Evolutionary conservation across 2,113 vertebrate species (phyloP).

Genomic region (Geococcyx californianus): DNA sequence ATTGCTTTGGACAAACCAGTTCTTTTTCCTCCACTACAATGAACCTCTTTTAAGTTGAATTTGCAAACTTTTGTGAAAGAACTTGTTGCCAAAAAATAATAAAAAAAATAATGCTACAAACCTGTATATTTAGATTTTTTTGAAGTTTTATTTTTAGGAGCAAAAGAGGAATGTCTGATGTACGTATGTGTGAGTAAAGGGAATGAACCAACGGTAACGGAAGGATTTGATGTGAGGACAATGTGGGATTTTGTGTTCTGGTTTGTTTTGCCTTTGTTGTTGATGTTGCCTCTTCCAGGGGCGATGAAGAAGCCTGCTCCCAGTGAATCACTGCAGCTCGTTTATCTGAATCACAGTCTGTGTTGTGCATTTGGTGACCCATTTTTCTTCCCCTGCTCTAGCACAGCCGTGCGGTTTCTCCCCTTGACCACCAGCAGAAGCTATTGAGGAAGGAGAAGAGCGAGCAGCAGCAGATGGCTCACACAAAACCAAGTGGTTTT

Average conservation of each 20-base stretch:
- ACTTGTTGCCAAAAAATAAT: too few species aligned
- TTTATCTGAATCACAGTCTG: not conserved
- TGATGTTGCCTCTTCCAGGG: not conserved
- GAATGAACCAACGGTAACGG: not conserved
- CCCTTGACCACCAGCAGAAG: not conserved
- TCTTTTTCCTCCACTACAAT: not conserved
- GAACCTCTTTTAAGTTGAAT: not conserved
- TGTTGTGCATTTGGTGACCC: not conserved
- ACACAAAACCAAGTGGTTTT: rapidly evolving
- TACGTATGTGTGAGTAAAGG: rapidly evolving
- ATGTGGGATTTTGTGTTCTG: not conserved
- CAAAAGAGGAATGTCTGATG: not conserved
- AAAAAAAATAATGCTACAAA: not conserved
- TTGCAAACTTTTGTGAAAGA: not conserved
- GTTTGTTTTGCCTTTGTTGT: not conserved
- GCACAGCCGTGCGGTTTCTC: not conserved
- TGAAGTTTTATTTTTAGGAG: not conserved
- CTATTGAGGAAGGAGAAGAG: not conserved
- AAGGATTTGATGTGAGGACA: not conserved
- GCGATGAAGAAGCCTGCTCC: not conserved
- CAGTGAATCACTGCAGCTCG: not conserved
- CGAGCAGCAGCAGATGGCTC: not conserved
- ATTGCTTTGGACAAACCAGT: not conserved
- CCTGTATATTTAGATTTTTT: not conserved
- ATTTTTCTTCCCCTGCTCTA: not conserved